Evolutionary conservation across 1,140 invertebrate species (phyloP).

Genomic region (Holotrichia oblita): DNA sequence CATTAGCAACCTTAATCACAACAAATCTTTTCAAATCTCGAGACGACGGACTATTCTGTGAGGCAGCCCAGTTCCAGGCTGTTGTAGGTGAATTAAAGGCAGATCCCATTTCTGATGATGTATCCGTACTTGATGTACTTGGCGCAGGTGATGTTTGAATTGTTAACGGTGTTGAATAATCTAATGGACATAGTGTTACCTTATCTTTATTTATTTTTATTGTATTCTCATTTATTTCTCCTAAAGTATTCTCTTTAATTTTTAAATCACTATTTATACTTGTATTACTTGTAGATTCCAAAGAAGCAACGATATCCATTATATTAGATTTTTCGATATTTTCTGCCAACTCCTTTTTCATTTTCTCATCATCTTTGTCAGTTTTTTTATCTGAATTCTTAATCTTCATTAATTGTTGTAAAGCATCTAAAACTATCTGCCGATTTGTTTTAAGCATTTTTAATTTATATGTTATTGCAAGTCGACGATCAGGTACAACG

Average conservation of each 20-base stretch:
- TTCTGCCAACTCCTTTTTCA: constrained; percentile 53
- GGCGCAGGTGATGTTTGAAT: constrained; percentile 76
- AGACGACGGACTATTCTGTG: constrained; percentile 69
- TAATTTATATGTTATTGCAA: constrained; percentile 87
- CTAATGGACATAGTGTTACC: constrained; percentile 66
- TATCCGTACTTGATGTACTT: constrained; percentile 77
- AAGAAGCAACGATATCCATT: constrained; percentile 18
- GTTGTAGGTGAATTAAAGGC: constrained; percentile 78
- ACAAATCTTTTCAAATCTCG: constrained; percentile 76
- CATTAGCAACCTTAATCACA: constrained; percentile 69
- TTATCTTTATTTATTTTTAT: constrained; percentile 47
- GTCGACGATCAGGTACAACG: constrained; percentile 91
- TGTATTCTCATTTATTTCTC: constrained; percentile 19
- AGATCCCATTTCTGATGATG: constrained; percentile 75
- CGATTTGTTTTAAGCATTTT: constrained; percentile 89
- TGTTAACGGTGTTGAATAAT: constrained; percentile 76
- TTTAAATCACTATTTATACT: constrained; percentile 16
- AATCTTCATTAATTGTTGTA: constrained; percentile 81
- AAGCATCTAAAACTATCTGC: constrained; percentile 88
- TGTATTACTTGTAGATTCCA: constrained; percentile 26
- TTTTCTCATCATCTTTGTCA: constrained; percentile 54
- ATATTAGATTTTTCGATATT: constrained; percentile 46
- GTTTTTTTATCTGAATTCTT: constrained; percentile 64
- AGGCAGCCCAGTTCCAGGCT: constrained; percentile 70
- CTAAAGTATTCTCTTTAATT: neutral